Base-by-base conservation (phyloP, 2,113 vertebrate genomes). In the Paralichthys olivaceus region DNA sequence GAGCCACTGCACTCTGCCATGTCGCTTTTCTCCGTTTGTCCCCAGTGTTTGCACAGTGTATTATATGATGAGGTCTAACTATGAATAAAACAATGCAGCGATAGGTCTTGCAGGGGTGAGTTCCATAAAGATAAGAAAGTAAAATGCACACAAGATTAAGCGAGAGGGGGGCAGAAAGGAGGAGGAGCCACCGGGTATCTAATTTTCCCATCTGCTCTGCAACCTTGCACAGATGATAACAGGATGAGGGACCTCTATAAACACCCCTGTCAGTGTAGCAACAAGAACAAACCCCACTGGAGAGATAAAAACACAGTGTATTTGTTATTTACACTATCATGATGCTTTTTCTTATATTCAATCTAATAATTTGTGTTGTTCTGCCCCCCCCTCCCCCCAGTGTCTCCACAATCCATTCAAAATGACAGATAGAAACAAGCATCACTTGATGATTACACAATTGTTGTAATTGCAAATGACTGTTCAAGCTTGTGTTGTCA, bases 201-300 rank as follows among this genome's bases (percentile, higher is more conserved):
- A 66, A 80, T 62, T 66, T 40, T 75, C 57, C 64, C 60, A 84
- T 81, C 47, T 77, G 61, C 56, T 17, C 63, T 56, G 63, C 54
- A 79, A 69, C 54, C 23, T 25, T 69, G 55, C 45, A 73, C 20
- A 47, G 76, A 87, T 80, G 74, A 84, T 32, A 71, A 40, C 60
- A 40, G 45, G 45, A 79, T 17, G 20, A 13, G 47, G 23, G 37
- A 72, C 47, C 56, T 75, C 64, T 69, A 45, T 55, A 75, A 51
- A 77, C 58, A 69, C 49, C 4, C 8, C 59, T 61, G 69, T 79
- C 69, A 69, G 15, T 4, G 3, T 63, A 63, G 72, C 69, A 79
- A 32, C 47, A 49, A 40, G 17, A 65, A 49, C 53, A 80, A 69
- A 64, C 29, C 28, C 29, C 28, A 22, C 34, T 28, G n/a, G 28